Percentiles rank a stretch among this genome's conserved stretches.
Evolutionary conservation across 2,113 vertebrate genomes (phyloP).

Genomic region (Jacana jacana): DNA sequence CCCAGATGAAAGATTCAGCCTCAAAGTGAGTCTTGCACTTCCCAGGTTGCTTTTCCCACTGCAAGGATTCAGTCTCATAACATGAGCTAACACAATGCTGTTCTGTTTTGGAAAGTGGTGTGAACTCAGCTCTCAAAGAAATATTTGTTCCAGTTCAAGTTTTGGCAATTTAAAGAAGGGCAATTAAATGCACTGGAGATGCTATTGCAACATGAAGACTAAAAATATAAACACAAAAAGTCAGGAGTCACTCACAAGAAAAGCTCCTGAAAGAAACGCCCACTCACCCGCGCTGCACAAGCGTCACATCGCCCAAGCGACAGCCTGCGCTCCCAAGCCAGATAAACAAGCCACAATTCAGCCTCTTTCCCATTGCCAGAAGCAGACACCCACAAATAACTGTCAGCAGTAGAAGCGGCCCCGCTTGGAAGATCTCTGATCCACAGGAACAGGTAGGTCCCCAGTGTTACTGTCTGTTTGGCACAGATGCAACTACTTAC

Average conservation of each 20-base stretch:
- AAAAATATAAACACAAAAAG: neutral
- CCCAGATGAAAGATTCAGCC: neutral
- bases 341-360: neutral
- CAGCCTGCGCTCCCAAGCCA: neutral
- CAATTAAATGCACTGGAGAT: neutral
- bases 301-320: fast-evolving
- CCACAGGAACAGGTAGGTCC: neutral
- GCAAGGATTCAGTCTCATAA: neutral
- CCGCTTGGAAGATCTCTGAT: neutral
- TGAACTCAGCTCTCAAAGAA: neutral
- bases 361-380: neutral
- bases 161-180: neutral
- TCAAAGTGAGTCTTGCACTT: neutral
- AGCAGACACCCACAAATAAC: neutral
- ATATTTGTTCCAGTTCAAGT: neutral
- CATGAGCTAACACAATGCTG: neutral
- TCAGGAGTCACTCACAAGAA: neutral
- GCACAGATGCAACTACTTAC: neutral
- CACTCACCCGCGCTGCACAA: neutral
- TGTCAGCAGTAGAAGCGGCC: neutral
- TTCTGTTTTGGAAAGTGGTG: neutral
- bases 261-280: neutral
- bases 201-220: constrained; percentile 1
- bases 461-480: neutral
- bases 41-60: neutral